phyloP scores from a whole-genome alignment of 2,797 vertebrate genomes.

The Pipistrellus nathusii region DNA sequence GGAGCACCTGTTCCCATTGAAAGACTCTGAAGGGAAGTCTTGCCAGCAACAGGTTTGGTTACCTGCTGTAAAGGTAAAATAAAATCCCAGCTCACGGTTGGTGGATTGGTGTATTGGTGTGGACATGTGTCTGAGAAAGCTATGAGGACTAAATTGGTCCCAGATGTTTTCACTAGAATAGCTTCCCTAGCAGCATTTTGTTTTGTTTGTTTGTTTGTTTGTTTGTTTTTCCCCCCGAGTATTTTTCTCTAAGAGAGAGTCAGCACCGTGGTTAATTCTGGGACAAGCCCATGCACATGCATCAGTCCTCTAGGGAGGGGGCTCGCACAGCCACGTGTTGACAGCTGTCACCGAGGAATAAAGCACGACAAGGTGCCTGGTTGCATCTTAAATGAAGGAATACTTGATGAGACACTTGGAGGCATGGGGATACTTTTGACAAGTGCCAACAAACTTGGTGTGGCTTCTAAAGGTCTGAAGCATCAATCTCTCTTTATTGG shows the following conservation, averaged over 20 bases:
- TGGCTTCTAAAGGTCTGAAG: background rate
- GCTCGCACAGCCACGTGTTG: background rate
- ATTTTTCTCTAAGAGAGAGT: background rate
- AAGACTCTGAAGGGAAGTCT: background rate
- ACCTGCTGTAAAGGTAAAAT: background rate
- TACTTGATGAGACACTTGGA: background rate
- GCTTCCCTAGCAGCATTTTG: background rate
- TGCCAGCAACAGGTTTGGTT: background rate
- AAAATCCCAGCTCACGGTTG: background rate
- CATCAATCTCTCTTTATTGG: background rate
- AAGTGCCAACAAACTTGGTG: background rate
- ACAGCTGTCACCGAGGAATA: background rate
- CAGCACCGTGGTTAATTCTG: background rate
- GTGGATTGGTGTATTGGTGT: accelerated
- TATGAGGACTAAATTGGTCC: background rate
- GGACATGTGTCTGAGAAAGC: background rate
- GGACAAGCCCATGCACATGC: background rate
- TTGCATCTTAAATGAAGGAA: background rate
- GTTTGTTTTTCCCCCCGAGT: no score
- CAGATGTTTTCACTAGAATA: background rate
- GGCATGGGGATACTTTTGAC: background rate
- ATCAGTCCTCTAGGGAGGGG: background rate
- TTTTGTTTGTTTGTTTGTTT: background rate
- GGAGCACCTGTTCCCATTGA: background rate
- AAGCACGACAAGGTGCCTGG: accelerated